Percentiles rank a stretch among this genome's conserved stretches.
Conservation (phyloP, 2,113 vertebrate genomes). For the Pholis gunnellus region DNA sequence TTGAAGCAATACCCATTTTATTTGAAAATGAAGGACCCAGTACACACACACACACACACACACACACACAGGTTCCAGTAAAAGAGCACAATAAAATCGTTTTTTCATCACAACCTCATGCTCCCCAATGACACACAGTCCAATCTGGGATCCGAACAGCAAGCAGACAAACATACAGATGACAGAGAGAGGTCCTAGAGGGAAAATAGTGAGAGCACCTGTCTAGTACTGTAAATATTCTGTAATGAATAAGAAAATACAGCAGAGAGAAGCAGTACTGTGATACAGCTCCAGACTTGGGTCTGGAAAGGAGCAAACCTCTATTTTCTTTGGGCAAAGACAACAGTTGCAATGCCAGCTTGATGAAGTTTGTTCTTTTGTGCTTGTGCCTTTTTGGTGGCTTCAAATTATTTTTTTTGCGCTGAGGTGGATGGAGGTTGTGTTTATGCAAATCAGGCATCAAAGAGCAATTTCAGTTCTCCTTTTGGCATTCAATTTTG, state of each 20-base stretch:
- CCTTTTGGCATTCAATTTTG: slow-evolving; percentile 16
- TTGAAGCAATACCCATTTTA: slow-evolving; percentile 49
- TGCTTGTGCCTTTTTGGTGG: not conserved
- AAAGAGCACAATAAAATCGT: slow-evolving; percentile 42
- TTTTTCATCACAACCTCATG: slow-evolving; percentile 47
- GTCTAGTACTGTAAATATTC: slow-evolving; percentile 27
- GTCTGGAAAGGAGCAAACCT: not conserved
- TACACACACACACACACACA: not conserved
- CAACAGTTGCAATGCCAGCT: not conserved
- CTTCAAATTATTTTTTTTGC: not conserved
- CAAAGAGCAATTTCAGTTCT: slow-evolving; percentile 25
- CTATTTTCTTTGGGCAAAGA: not conserved
- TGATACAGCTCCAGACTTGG: not conserved
- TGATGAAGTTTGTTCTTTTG: not conserved
- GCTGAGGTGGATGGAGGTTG: not conserved
- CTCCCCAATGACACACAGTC: slow-evolving; percentile 38
- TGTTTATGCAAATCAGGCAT: slow-evolving; percentile 42
- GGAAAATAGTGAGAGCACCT: not conserved
- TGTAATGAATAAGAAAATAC: not conserved
- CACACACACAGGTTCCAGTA: not conserved
- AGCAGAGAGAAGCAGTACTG: not conserved
- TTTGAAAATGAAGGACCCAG: slow-evolving; percentile 45
- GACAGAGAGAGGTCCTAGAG: slow-evolving; percentile 23
- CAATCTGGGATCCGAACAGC: slow-evolving; percentile 39
- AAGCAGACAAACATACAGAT: slow-evolving; percentile 24